Evolutionary conservation across 1,140 invertebrate genomes (phyloP), one percentile per base, ranked within the genome.

Genomic region (Teleopsis dalmanni): DNA sequence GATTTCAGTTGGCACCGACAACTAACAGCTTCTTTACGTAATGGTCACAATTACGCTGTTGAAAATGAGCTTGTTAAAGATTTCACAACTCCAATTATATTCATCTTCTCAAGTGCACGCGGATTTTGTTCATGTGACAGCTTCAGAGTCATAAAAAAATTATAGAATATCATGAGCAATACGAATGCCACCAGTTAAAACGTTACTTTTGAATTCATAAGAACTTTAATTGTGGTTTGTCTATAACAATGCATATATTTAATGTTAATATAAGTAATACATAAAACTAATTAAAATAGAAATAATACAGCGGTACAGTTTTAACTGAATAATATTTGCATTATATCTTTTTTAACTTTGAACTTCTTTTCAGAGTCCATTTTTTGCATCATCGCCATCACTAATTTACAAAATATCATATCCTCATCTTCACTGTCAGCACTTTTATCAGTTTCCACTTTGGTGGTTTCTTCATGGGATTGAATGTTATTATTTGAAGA

Each of bases 1-100:
- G 33, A 48, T 3, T 55, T 57, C 9, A 51, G 46, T 2, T 67
- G 63, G 60, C 55, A 67, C 9, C 55, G 62, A 2, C 57, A 66
- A 40, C 26, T 67, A n/a, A 16, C 49, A 7, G 16, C 29, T 21
- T 64, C 63, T 0, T 22, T 67, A 5, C 44, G 36, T 4, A 2
- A 19, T 0, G 63, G 57, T 0, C 31, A 55, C 16, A n/a, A 21
- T 6, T 48, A 59, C 35, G 64, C 64, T 5, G 26, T 44, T 1
- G 25, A 35, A 13, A 18, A 43, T 2, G 37, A 55, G 7, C 13
- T 64, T 2, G 35, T 53, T 4, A 54, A 51, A 6, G 44, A 48
- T 21, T 60, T 54, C 16, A 52, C 47, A 7, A 53, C 57, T n/a
- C 16, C 64, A 3, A 50, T 66, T 36, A 46, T 59, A 10, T 67